Base-by-base conservation (phyloP, 1,140 invertebrate genomes). In the Apis laboriosa region DNA sequence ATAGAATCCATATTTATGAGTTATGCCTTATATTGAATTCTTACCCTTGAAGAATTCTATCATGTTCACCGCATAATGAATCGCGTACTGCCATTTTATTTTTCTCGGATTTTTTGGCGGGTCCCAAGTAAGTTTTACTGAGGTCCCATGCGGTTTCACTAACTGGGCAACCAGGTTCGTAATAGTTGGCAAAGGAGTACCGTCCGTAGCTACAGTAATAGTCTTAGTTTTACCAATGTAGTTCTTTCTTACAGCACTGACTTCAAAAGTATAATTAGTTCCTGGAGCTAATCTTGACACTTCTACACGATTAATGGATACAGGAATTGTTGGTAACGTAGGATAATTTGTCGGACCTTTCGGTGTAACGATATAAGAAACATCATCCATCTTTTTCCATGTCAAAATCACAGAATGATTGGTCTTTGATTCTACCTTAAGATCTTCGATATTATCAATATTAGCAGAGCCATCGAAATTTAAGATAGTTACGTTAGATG, bases 121-220 rank as follows among this genome's bases (percentile, higher is more conserved):
- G 24, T 95, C 93, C 97, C 97, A 97, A 19, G 88, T 93, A 19
- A 97, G 88, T 87, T 96, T 96, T 0, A 97, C 96, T 0, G 95
- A 95, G 0, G 95, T 96, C 2, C 95, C 95, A 60, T 95, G 93
- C 9, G 94, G 94, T 86, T 96, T 96, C 0, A 95, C 80, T 9
- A 96, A 81, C 28, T 93, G 91, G 0, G 94, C 94, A 15, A 95
- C 93, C 0, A 96, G 73, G 63, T 95, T 93, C 3, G 85, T 77
- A 7, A 96, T 90, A 4, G 90, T 72, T 0, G 96, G 96, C 43
- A 96, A 84, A 0, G 94, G 92, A 4, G 89, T 90, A 2, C 96
- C 97, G n/a, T 93, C 92, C 0, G 95, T 96, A 12, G 86, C 92
- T 2, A 95, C 92, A 1, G 89, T 90, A 12, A 96, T 93, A 5